A percentile compares a stretch with the other conserved stretches of the same genome.
These are phyloP conservation scores for Anarhynchus alexandrinus DNA, from an alignment of 2,113 vertebrate genomes.

Conservation along the genomic window DNA sequence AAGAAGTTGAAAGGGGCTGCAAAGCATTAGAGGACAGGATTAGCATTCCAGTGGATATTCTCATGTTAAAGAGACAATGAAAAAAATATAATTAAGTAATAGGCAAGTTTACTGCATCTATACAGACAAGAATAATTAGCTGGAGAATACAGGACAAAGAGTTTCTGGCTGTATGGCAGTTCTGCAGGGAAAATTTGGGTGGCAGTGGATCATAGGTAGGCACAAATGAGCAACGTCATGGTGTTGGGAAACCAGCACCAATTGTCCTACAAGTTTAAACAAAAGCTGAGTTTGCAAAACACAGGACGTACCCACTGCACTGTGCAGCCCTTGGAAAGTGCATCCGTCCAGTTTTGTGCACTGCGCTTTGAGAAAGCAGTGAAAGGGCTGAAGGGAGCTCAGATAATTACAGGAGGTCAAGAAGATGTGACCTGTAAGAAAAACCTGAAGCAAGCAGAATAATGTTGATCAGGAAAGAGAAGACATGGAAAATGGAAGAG, in stretches of 20 bases:
- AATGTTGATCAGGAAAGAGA: not conserved
- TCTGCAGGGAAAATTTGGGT: not conserved
- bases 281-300: not conserved
- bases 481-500: fast-evolving
- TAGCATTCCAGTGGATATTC: not conserved
- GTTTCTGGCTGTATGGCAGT: not conserved
- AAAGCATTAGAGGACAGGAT: not conserved
- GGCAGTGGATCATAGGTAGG: not conserved
- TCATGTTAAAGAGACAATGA: not conserved
- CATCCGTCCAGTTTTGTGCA: not conserved
- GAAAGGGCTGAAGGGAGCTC: not conserved
- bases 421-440: not conserved
- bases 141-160: not conserved
- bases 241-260: not conserved
- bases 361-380: too few species aligned
- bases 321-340: not conserved
- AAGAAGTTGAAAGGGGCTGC: not conserved
- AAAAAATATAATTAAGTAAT: not conserved
- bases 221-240: not conserved
- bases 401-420: not conserved
- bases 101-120: not conserved
- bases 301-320: not conserved
- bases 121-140: not conserved
- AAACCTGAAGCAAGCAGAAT: not conserved
- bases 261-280: not conserved